Conservation (phyloP, 2,797 vertebrate genomes). For the Poecilia picta region DNA sequence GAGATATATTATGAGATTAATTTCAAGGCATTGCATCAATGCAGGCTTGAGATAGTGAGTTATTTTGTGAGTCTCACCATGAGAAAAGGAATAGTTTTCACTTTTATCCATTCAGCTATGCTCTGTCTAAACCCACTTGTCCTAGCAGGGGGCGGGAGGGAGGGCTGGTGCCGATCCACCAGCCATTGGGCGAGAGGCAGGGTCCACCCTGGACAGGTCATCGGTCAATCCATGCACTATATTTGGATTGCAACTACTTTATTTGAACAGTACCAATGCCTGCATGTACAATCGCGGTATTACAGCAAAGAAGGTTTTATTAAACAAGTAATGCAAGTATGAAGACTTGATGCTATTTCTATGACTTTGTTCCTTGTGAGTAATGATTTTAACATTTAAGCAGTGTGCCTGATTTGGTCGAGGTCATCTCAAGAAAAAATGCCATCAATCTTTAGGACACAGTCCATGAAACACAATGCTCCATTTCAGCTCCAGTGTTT, state of each 20-base stretch:
- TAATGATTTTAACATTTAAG: conserved; percentile 64
- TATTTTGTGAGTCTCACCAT: background rate
- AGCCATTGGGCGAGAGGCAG: background rate
- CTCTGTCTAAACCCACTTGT: background rate
- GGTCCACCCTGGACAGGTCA: background rate
- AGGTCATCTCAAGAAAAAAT: conserved; percentile 73
- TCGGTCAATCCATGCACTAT: background rate
- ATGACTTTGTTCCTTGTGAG: conserved; percentile 47
- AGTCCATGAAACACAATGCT: conserved; percentile 77
- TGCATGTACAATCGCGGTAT: background rate
- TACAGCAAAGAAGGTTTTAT: background rate
- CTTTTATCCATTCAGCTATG: background rate
- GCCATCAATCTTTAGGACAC: conserved; percentile 80
- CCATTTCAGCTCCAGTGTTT: conserved; percentile 73
- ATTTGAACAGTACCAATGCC: background rate
- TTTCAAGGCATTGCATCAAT: background rate
- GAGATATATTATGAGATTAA: background rate
- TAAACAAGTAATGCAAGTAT: background rate
- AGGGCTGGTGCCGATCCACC: background rate
- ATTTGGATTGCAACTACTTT: background rate
- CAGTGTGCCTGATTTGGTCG: conserved; percentile 55
- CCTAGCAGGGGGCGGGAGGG: too few species aligned
- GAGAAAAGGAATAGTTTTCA: background rate
- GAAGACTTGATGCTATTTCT: conserved; percentile 25
- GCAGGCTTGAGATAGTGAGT: background rate